Base-by-base conservation (phyloP, 1,140 invertebrate species). In the Cepaea nemoralis region DNA sequence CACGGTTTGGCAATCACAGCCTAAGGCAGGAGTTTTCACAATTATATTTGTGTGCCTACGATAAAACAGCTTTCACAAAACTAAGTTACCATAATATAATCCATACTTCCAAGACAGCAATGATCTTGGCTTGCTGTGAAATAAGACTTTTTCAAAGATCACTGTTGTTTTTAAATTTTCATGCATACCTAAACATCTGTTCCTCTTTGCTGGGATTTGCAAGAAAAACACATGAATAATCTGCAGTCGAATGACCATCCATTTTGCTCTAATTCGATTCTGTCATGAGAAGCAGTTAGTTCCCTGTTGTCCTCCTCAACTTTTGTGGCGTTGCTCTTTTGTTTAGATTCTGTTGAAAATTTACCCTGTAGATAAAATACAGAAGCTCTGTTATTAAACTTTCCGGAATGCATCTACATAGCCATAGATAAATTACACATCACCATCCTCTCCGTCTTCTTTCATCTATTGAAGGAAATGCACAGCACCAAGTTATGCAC, bases 201-300 rank as follows among this genome's bases (percentile, higher is more conserved):
- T 83, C 85, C 85, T 59, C 55, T 75, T 48, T 55, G 33, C 71
- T 84, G 69, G 24, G 86, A 86, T 63, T 87, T 87, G 82, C 88
- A 88, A 24, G 85, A 87, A 83, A 89, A 89, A 76, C 88, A 89
- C 87, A 89, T 86, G 67, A 88, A 85, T 77, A 86, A 90, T 93
- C 93, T 90, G 94, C 93, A 92, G 87, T 94, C 93, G 89, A 93
- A 94, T 85, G 91, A 93, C 94, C 94, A 94, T 77, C 92, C 91
- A 37, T 88, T 87, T 63, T 92, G 88, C 67, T 93, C 92, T 83
- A 94, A 91, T 88, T 93, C 92, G 76, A 93, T 88, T 87, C 93
- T 83, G 86, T 92, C 82, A 90, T 91, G 88, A 83, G 91, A 88
- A 22, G 88, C 87, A 63, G 88, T 86, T 14, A 93, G 93, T 50